Evolutionary conservation across 53 echinoderm and acorn worm genomes (phyloP), one percentile per base, ranked within the genome.

Genomic region (Astropecten irregularis): DNA sequence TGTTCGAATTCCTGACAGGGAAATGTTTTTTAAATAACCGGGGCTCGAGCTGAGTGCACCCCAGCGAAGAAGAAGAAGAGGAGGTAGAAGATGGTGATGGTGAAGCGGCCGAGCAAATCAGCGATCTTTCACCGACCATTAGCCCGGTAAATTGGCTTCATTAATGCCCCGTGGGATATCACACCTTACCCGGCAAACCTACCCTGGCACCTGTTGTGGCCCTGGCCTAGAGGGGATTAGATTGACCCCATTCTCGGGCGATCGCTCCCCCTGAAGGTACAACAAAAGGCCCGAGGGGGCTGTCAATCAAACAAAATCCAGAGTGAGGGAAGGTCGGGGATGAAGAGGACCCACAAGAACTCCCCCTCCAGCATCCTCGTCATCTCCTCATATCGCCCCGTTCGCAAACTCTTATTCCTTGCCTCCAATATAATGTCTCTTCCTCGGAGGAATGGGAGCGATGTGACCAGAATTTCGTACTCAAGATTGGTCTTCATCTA

Each of bases 151-250:
- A 74, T 74, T 74, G 74, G 56, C 74, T 74, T 74, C 56, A 74
- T 74, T 74, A 74, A 56, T 74, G 40, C 74, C 74, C 74, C 40
- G 58, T 74, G 74, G 74, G 74, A 74, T 20, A 37, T 55, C 74
- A 57, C 74, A 74, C 74, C 56, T 74, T 31, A 26, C 56, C 74
- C 55, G 58, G 74, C 57, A 74, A 56, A 57, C 74, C 56, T 38
- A 74, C 25, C 74, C 55, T 27, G 58, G 57, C 74, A 74, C 58
- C 74, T 74, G 74, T 74, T 74, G 74, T 55, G 56, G 25, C 10
- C 21, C 56, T 26, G 56, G 40, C 28, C 74, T 56, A 38, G 74
- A 74, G 74, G 74, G 74, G 56, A 57, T 56, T 57, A 51, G 35
- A 39, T 74, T 74, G 74, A 74, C 74, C 74, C 74, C 74, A 74